These are phyloP conservation scores for Diuraphis noxia DNA, from an alignment of 1,140 invertebrate genomes.

Conservation along the genomic window DNA sequence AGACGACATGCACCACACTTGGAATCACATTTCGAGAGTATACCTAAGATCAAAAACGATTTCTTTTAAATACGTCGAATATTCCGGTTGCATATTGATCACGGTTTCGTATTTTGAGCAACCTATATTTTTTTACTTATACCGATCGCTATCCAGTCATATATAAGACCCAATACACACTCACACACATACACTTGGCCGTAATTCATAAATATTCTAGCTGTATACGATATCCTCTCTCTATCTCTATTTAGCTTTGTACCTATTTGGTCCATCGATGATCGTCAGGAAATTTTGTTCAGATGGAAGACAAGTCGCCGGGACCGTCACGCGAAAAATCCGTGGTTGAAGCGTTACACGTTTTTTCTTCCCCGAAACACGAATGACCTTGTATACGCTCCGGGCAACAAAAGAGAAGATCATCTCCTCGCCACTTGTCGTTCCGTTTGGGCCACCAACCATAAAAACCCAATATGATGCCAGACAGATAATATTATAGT, in stretches of 20 bases:
- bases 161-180: neutral
- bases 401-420: slow-evolving; percentile 22
- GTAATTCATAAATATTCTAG: neutral
- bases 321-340: slow-evolving; percentile 10
- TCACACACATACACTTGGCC: neutral
- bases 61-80: too few relatives aligned
- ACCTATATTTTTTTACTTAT: neutral
- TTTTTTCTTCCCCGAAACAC: slow-evolving; percentile 2
- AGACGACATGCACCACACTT: too few relatives aligned
- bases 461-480: neutral
- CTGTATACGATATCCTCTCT: neutral
- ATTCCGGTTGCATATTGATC: neutral
- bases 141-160: neutral
- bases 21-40: too few relatives aligned
- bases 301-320: too few relatives aligned
- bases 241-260: neutral
- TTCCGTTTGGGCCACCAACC: slow-evolving; percentile 43
- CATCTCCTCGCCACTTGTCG: slow-evolving; percentile 16
- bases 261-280: neutral
- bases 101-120: neutral
- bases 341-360: neutral
- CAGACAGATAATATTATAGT: neutral
- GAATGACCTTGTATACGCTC: slow-evolving; percentile 30
- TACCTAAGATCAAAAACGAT: too few relatives aligned
- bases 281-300: neutral